phyloP scores from a whole-genome alignment of 2,113 vertebrate genomes.

The Podarcis raffonei region DNA sequence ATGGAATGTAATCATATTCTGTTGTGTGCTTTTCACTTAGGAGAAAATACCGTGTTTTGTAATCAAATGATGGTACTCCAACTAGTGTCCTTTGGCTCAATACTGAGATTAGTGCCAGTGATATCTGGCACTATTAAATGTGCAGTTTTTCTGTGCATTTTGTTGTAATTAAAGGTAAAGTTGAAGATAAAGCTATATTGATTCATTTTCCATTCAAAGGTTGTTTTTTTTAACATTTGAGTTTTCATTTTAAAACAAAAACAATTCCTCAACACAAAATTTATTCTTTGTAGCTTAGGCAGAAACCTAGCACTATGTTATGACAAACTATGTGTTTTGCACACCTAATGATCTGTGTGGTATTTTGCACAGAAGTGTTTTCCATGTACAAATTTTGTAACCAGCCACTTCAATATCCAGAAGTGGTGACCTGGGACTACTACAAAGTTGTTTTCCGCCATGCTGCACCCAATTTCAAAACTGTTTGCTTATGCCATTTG shows the following conservation, averaged over 20 bases:
- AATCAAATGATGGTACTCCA: background rate
- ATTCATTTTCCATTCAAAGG: background rate
- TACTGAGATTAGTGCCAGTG: background rate
- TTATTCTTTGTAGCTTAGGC: background rate
- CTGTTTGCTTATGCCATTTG: too few species aligned
- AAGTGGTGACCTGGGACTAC: background rate
- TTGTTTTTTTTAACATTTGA: background rate
- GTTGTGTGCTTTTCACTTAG: background rate
- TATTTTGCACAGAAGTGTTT: background rate
- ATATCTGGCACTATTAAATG: too few species aligned
- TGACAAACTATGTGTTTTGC: background rate
- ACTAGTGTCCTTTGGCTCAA: background rate
- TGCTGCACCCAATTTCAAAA: background rate
- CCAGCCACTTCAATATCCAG: background rate
- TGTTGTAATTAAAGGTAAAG: background rate
- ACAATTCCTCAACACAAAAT: background rate
- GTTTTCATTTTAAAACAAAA: background rate
- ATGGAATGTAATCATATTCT: background rate
- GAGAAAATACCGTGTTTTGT: background rate
- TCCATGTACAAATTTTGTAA: background rate
- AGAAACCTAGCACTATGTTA: background rate
- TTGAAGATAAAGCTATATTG: background rate
- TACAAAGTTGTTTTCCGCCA: background rate
- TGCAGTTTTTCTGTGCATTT: background rate
- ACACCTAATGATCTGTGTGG: background rate